Conservation (phyloP, 2,113 vertebrate species). For the Mesembrinibis cayennensis region DNA sequence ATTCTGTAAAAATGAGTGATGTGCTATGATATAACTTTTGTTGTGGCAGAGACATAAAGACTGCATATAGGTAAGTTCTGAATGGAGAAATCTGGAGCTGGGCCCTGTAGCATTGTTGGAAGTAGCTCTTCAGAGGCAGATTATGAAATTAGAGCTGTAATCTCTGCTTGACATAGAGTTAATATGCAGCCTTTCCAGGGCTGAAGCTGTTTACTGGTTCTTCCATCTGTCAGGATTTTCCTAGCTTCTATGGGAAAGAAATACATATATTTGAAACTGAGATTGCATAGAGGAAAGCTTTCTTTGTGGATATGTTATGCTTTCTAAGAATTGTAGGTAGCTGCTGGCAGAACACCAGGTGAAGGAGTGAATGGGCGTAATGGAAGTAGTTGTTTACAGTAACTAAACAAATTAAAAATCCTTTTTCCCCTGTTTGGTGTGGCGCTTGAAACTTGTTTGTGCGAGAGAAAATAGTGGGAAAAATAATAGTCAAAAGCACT, state of each 20-base stretch:
- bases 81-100: background rate
- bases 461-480: background rate
- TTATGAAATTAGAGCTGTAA: conserved; percentile 56
- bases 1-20: background rate
- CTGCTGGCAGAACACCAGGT: background rate
- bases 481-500: background rate
- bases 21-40: background rate
- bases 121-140: conserved; percentile 35
- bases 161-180: conserved; percentile 42
- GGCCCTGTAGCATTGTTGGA: background rate
- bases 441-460: background rate
- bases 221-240: conserved; percentile 51
- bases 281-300: background rate
- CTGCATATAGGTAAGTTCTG: background rate
- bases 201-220: conserved; percentile 39
- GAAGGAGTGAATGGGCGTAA: background rate
- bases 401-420: background rate
- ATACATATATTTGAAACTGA: background rate
- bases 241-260: background rate
- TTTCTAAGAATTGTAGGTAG: background rate
- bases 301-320: background rate
- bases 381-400: background rate
- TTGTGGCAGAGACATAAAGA: background rate
- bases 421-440: background rate
- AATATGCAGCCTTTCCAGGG: conserved; percentile 40